Conservation (phyloP, 2,113 vertebrate species). For the Sinocyclocheilus maitianheensis region DNA sequence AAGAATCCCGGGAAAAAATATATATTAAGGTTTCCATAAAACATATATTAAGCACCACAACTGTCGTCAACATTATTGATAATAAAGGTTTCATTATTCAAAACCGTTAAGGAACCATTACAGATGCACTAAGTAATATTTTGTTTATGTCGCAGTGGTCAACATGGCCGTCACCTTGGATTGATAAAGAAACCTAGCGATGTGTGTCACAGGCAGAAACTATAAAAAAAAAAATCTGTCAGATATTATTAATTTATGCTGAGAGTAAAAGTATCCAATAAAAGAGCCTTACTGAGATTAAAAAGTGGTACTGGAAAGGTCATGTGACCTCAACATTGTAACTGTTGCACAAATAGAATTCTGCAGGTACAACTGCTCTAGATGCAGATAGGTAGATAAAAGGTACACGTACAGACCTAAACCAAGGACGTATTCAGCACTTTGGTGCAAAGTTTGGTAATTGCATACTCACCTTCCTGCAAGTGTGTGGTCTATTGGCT, state of each 20-base stretch:
- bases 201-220: not conserved
- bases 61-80: not conserved
- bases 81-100: not conserved
- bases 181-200: not conserved
- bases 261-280: not conserved
- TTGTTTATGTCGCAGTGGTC: not conserved
- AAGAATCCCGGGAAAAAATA: too few species aligned
- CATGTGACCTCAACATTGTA: not conserved
- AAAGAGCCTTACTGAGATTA: not conserved
- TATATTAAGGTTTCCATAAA: too few species aligned
- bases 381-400: not conserved
- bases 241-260: not conserved
- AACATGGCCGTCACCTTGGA: not conserved
- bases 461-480: conserved; percentile 88
- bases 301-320: not conserved
- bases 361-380: not conserved
- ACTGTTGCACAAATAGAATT: not conserved
- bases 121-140: not conserved
- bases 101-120: not conserved
- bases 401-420: not conserved
- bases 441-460: not conserved
- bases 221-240: not conserved
- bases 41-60: not conserved
- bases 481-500: conserved; percentile 96
- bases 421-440: not conserved